Percentiles rank a stretch among this genome's conserved stretches.
Evolutionary conservation across 2,113 vertebrate genomes (phyloP).

Genomic region (Ammodytes marinus): DNA sequence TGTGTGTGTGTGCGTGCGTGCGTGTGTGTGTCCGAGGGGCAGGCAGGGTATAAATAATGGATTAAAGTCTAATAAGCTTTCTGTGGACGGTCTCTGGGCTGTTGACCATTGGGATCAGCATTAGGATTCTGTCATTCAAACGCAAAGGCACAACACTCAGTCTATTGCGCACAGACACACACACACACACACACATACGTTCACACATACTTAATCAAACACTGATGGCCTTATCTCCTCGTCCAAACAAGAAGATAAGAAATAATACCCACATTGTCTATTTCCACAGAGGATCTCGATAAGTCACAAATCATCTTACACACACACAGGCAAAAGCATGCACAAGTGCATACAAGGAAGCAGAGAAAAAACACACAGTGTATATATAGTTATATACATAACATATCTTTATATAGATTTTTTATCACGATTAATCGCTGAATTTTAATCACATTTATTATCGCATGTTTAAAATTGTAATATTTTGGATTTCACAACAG

Average conservation of each 20-base stretch:
- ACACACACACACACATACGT: neutral
- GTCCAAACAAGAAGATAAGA: conserved; percentile 77
- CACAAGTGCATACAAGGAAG: conserved; percentile 11
- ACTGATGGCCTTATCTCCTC: conserved; percentile 71
- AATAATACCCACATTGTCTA: conserved; percentile 74
- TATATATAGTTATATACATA: no score
- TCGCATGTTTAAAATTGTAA: no score
- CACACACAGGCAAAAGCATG: conserved; percentile 5
- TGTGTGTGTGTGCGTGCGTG: neutral
- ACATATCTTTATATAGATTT: no score
- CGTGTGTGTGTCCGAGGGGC: conserved; percentile 23
- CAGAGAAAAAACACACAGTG: neutral
- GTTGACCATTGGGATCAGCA: conserved; percentile 74
- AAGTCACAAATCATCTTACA: conserved; percentile 76
- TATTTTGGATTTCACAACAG: no score
- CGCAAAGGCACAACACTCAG: conserved; percentile 48
- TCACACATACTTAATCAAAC: conserved; percentile 24
- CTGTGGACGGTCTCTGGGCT: conserved; percentile 61
- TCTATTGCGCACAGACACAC: conserved; percentile 32
- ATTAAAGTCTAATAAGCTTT: conserved; percentile 70
- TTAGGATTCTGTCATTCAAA: conserved; percentile 72
- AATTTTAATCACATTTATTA: no score
- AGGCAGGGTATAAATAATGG: conserved; percentile 67
- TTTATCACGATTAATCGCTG: no score
- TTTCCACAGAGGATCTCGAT: conserved; percentile 75